Conservation (phyloP, 2,113 vertebrate species). For the Terrapene triunguis region DNA sequence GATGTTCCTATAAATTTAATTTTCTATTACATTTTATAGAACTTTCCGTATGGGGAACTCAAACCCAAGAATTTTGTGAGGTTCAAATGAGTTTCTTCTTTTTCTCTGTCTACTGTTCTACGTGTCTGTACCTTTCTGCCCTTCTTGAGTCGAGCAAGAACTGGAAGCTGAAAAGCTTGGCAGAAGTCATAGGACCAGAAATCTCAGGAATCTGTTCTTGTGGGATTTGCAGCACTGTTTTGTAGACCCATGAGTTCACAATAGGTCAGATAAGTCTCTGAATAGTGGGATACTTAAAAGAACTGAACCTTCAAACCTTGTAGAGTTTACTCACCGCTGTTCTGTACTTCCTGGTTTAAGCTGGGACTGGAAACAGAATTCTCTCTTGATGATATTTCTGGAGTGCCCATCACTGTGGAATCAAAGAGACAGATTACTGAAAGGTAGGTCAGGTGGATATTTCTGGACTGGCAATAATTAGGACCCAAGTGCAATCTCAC, state of each 20-base stretch:
- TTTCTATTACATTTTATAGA: neutral
- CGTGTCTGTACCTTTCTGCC: neutral
- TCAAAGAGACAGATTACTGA: neutral
- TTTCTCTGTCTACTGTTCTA: neutral
- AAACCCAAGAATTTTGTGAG: neutral
- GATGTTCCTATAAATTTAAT: neutral
- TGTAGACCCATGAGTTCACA: neutral
- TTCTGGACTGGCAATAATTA: neutral
- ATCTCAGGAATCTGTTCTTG: neutral
- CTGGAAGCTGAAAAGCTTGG: neutral
- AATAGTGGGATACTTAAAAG: neutral
- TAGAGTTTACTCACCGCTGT: neutral
- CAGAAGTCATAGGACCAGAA: neutral
- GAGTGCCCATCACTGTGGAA: neutral
- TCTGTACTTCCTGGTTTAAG: neutral
- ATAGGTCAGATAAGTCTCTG: neutral
- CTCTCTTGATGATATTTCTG: neutral
- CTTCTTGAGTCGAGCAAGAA: neutral
- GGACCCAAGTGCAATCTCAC: neutral
- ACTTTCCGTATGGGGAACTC: neutral
- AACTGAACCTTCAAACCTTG: neutral
- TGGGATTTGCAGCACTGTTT: neutral
- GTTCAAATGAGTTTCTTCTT: neutral
- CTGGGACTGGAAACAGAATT: accelerated
- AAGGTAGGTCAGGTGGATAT: neutral